These are phyloP conservation scores for Amblyraja radiata DNA, from an alignment of 2,797 vertebrate genomes.

Conservation along the genomic window DNA sequence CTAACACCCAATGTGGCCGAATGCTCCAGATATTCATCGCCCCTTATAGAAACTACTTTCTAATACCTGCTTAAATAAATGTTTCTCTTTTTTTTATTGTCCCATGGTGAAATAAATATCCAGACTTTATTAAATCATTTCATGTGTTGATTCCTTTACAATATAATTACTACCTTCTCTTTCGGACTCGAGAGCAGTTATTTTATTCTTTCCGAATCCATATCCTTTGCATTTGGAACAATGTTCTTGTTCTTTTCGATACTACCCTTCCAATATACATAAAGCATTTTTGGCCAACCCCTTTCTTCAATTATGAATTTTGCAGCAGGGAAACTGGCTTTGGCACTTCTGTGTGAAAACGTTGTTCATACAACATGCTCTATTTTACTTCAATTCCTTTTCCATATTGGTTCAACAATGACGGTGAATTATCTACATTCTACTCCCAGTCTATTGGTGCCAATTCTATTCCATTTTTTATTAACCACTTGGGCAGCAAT, in stretches of 20 bases:
- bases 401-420: neutral
- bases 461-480: neutral
- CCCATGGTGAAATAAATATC: neutral
- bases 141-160: neutral
- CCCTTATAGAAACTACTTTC: neutral
- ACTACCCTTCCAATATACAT: neutral
- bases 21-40: neutral
- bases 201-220: neutral
- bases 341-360: too few relatives aligned
- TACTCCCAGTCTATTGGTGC: neutral
- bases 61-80: slow-evolving; percentile 2
- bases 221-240: neutral
- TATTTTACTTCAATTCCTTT: neutral
- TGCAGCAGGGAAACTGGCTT: neutral
- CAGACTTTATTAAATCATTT: neutral
- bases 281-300: neutral
- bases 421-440: neutral
- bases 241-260: neutral
- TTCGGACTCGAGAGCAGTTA: neutral
- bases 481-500: neutral
- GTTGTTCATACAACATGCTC: neutral
- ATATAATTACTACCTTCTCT: neutral
- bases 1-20: neutral
- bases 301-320: neutral
- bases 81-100: neutral